A percentile compares a stretch with the other conserved stretches of the same genome.
These are phyloP conservation scores for Chamaedrilus cognettii DNA, from an alignment of 2,888 invertebrate genomes.

Conservation along the genomic window DNA sequence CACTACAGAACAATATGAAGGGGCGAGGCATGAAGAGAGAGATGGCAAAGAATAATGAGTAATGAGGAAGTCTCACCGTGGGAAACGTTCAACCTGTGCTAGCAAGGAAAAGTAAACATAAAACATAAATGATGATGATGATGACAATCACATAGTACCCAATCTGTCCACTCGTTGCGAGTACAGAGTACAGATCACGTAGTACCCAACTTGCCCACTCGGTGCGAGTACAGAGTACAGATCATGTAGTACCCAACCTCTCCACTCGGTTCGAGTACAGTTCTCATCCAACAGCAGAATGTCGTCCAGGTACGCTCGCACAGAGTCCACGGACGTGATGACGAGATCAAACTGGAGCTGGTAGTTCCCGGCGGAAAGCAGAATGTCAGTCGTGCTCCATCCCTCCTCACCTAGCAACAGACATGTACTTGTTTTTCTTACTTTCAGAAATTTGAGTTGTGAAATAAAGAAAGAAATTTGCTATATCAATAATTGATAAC, in stretches of 20 bases:
- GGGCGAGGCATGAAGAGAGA: too few relatives aligned
- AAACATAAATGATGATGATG: too few relatives aligned
- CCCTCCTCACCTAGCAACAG: constrained; percentile 1
- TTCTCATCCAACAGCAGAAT: constrained; percentile 29
- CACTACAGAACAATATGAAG: too few relatives aligned
- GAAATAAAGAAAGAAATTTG: too few relatives aligned
- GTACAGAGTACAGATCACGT: neutral
- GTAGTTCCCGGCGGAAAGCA: constrained; percentile 22
- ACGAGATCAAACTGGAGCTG: constrained; percentile 23
- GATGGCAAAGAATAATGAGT: too few relatives aligned
- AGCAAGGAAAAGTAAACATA: too few relatives aligned
- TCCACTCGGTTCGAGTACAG: constrained; percentile 22
- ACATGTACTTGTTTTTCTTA: too few relatives aligned
- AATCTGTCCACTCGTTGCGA: neutral
- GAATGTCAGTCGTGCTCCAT: constrained; percentile 28
- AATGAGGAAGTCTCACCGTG: too few relatives aligned
- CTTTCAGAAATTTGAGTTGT: too few relatives aligned
- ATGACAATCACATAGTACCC: neutral
- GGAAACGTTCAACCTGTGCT: too few relatives aligned
- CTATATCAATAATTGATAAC: too few relatives aligned
- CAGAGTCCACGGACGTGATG: constrained; percentile 19
- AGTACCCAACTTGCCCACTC: neutral
- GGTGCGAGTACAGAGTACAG: neutral
- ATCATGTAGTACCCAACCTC: neutral
- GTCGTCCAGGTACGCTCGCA: constrained; percentile 19